Evolutionary conservation across 2,113 vertebrate genomes (phyloP).

Genomic region (Larimichthys polyactis): DNA sequence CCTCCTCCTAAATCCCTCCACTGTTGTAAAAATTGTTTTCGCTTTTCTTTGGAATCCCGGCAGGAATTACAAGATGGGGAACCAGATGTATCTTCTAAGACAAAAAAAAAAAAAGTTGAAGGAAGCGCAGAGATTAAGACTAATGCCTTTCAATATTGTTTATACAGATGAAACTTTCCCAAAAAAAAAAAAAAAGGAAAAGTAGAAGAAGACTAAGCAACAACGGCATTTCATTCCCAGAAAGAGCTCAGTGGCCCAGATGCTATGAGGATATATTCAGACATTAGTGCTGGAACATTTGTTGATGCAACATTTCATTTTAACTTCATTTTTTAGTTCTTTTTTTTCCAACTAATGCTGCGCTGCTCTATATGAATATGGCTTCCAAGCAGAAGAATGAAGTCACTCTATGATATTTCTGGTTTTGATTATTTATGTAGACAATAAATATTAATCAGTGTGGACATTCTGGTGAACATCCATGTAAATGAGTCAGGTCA

Average conservation of each 20-base stretch:
- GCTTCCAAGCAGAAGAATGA: neutral
- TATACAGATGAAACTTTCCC: conserved; percentile 73
- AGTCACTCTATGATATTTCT: neutral
- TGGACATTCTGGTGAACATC: neutral
- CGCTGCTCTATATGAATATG: conserved; percentile 15
- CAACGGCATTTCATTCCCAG: conserved; percentile 60
- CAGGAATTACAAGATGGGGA: conserved; percentile 72
- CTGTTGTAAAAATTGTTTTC: conserved; percentile 75
- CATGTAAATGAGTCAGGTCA: neutral
- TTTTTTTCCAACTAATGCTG: neutral
- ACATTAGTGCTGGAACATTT: conserved; percentile 53
- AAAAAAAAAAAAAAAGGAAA: conserved; percentile 19
- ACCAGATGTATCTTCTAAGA: conserved; percentile 75
- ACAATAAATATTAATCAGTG: neutral
- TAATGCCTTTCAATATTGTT: conserved; percentile 81
- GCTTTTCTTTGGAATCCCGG: conserved; percentile 66
- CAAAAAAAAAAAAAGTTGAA: conserved; percentile 50
- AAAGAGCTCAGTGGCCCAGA: conserved; percentile 66
- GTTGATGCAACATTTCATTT: conserved; percentile 50
- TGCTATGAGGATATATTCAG: conserved; percentile 46
- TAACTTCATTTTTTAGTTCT: neutral
- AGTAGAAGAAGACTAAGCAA: conserved; percentile 36
- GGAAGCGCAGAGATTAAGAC: conserved; percentile 70
- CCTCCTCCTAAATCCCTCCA: conserved; percentile 65
- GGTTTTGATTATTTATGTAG: neutral